These are phyloP conservation scores for Chloebia gouldiae DNA, from an alignment of 2,113 vertebrate species.

Conservation along the genomic window DNA sequence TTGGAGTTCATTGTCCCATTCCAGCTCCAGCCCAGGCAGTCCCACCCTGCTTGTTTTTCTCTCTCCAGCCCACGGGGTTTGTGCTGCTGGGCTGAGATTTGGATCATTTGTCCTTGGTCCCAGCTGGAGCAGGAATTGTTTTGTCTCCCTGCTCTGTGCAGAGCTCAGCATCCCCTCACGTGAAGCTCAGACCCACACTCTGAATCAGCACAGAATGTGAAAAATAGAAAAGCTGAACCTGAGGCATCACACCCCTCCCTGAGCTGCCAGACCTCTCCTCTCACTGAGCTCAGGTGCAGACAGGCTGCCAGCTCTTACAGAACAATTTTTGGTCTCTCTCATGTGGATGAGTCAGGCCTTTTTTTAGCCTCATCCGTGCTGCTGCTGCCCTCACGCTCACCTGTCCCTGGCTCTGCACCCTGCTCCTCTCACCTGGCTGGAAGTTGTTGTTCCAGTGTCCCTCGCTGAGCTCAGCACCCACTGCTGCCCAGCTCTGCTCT, in stretches of 20 bases:
- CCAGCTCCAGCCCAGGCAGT: too few relatives aligned
- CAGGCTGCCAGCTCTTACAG: not conserved
- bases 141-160: too few relatives aligned
- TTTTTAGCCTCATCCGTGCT: not conserved
- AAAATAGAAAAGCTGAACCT: not conserved
- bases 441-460: not conserved
- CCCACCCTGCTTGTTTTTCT: not conserved
- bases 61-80: not conserved
- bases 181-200: not conserved
- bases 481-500: not conserved
- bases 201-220: not conserved
- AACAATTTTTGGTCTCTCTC: not conserved
- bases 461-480: not conserved
- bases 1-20: too few relatives aligned
- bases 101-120: too few relatives aligned
- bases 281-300: not conserved
- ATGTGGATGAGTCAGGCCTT: not conserved
- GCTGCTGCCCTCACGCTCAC: not conserved
- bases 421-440: constrained; percentile 53
- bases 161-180: not conserved
- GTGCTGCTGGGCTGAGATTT: too few relatives aligned
- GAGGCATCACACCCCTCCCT: not conserved
- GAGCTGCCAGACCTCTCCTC: not conserved
- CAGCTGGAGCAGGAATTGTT: too few relatives aligned
- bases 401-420: not conserved